Evolutionary conservation across 2,888 invertebrate species (phyloP).

Genomic region (Zygogramma bicolorata): DNA sequence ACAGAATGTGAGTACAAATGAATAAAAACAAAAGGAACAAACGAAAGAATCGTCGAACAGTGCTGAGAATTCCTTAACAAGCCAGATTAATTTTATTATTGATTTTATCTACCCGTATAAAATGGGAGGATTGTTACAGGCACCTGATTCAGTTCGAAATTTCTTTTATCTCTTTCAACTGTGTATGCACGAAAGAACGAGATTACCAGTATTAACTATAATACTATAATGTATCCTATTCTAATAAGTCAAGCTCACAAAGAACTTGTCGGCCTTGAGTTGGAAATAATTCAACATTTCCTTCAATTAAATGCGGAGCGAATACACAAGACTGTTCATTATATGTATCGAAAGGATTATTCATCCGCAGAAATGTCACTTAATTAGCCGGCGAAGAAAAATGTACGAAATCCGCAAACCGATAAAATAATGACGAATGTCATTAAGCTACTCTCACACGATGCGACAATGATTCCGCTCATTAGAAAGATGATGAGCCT

Average conservation of each 20-base stretch:
- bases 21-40: not conserved
- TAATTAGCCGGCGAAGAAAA: not conserved
- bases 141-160: not conserved
- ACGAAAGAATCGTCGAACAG: not conserved
- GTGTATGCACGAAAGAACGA: not conserved
- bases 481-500: no score
- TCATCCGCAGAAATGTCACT: slow-evolving; percentile 18
- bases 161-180: not conserved
- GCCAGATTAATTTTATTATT: not conserved
- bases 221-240: slow-evolving; percentile 25
- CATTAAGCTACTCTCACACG: not conserved
- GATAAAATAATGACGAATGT: not conserved
- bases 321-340: slow-evolving; percentile 8
- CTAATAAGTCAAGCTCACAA: slow-evolving; percentile 33
- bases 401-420: not conserved
- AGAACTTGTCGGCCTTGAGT: slow-evolving; percentile 38
- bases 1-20: not conserved
- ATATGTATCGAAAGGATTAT: slow-evolving; percentile 10
- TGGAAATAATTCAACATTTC: slow-evolving; percentile 35
- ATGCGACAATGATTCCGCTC: not conserved
- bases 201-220: slow-evolving; percentile 16
- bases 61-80: not conserved
- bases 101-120: slow-evolving; percentile 4
- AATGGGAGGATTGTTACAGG: not conserved
- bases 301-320: slow-evolving; percentile 26